Base-by-base conservation (phyloP, 2,888 invertebrate genomes). In the Unio pictorum region DNA sequence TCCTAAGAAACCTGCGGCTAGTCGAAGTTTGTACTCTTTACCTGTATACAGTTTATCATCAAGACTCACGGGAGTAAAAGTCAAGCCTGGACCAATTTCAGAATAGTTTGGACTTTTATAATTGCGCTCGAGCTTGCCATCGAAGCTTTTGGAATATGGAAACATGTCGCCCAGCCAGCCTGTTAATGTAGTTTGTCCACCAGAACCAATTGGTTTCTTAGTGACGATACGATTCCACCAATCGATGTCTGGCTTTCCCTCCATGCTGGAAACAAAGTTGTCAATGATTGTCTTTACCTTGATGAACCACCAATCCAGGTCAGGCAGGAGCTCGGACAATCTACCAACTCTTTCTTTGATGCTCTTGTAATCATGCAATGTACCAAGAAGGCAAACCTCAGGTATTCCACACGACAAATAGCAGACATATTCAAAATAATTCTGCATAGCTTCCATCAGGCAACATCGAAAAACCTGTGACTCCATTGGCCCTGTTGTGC, bases 181-280 rank as follows among this genome's bases (percentile, higher is more conserved):
- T 58, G 58, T 6, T 23, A 58, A n/a, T 23, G 1, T 8, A 20
- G 8, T 8, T 23, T 6, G 18, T 1, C 20, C 23, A 7, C 58
- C 58, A 58, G 58, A 58, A 20, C 23, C 58, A 7, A 20, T 8
- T 0, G n/a, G 23, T 20, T 1, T 23, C 7, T 7, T 1, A 58
- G 58, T 58, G 23, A 58, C 58, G 18, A 58, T 58, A 23, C 58
- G 6, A n/a, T 58, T 58, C 58, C 58, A 58, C 61, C 61, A 61
- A 18, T 61, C 26, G 18, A 61, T 23, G 11, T 61, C 61, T 26
- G 18, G 61, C 11, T 26, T 61, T 26, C 61, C 61, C 0, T 61
- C 18, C 5, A 28, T 26, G 23, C 26, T 61, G 4, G 11, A 26
- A 6, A 28, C 18, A 61, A 61, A 18, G 5, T n/a, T 26, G 26